phyloP scores from a whole-genome alignment of 1,140 invertebrate species.

The Leptestheria dahalacensis region DNA sequence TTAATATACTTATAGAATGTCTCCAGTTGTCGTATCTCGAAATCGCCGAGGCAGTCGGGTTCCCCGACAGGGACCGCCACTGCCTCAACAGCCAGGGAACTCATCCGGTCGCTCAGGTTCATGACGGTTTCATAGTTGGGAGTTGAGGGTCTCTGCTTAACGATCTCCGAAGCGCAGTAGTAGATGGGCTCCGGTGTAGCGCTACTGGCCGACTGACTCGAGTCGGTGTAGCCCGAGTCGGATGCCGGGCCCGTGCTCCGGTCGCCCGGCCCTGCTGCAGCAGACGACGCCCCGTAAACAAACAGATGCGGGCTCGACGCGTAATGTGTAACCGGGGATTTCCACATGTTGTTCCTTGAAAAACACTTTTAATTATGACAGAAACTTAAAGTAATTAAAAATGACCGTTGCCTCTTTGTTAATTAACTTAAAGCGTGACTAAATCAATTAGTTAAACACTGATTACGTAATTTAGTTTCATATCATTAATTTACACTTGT shows the following conservation, averaged over 20 bases:
- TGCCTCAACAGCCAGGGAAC: neutral
- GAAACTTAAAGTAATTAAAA: too few species aligned
- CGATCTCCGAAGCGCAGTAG: constrained; percentile 24
- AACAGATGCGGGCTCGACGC: constrained; percentile 22
- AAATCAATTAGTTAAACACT: too few species aligned
- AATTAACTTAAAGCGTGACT: too few species aligned
- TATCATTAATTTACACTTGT: too few species aligned
- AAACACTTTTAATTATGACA: too few species aligned
- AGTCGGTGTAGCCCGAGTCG: neutral
- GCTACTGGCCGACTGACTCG: neutral
- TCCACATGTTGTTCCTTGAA: neutral
- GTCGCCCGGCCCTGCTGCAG: constrained; percentile 17
- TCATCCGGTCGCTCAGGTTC: constrained; percentile 11
- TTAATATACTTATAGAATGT: neutral
- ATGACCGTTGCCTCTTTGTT: too few species aligned
- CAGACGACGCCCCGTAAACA: constrained; percentile 21
- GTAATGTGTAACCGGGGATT: constrained; percentile 1
- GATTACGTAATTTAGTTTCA: too few species aligned
- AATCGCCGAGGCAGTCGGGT: too few species aligned
- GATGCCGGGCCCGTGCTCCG: neutral
- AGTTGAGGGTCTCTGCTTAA: neutral
- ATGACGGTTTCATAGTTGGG: constrained; percentile 2
- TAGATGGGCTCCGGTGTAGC: constrained; percentile 20
- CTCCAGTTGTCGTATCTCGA: neutral
- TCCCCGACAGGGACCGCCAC: too few species aligned